phyloP scores from a whole-genome alignment of 2,888 invertebrate genomes.

The Phorcus lineatus region DNA sequence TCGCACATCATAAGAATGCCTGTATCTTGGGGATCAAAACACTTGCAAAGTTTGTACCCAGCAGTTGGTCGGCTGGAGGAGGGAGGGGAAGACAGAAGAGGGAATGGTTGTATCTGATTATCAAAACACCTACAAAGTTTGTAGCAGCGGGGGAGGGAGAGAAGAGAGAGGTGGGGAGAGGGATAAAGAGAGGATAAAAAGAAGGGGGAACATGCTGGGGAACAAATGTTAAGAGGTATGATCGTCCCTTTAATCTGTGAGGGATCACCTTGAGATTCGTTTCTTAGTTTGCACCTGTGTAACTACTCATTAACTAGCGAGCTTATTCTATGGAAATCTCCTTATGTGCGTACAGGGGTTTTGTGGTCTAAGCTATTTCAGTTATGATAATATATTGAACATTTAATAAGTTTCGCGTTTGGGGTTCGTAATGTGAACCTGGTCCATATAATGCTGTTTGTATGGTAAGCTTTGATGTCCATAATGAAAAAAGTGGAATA shows the following conservation, averaged over 20 bases:
- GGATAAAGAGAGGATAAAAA: background rate
- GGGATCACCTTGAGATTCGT: background rate
- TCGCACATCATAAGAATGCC: slow-evolving; percentile 22
- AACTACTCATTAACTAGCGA: background rate
- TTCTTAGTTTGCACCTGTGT: background rate
- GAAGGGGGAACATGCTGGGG: background rate
- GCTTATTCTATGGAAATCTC: background rate
- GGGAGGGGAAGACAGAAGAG: too few relatives aligned
- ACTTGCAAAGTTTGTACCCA: slow-evolving; percentile 24
- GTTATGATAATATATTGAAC: background rate
- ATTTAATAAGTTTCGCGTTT: background rate
- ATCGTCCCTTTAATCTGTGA: background rate
- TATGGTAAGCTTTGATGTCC: too few relatives aligned
- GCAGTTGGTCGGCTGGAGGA: background rate
- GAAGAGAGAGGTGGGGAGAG: too few relatives aligned
- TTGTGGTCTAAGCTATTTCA: too few relatives aligned
- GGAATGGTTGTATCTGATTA: too few relatives aligned
- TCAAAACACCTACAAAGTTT: too few relatives aligned
- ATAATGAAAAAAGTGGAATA: too few relatives aligned
- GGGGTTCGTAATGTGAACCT: background rate
- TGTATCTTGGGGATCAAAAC: slow-evolving; percentile 10
- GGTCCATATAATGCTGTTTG: too few relatives aligned
- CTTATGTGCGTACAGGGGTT: background rate
- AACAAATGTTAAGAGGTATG: background rate
- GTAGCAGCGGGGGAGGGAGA: too few relatives aligned